Base-by-base conservation (phyloP, 2,888 invertebrate species). In the Polymixis lichenea region DNA sequence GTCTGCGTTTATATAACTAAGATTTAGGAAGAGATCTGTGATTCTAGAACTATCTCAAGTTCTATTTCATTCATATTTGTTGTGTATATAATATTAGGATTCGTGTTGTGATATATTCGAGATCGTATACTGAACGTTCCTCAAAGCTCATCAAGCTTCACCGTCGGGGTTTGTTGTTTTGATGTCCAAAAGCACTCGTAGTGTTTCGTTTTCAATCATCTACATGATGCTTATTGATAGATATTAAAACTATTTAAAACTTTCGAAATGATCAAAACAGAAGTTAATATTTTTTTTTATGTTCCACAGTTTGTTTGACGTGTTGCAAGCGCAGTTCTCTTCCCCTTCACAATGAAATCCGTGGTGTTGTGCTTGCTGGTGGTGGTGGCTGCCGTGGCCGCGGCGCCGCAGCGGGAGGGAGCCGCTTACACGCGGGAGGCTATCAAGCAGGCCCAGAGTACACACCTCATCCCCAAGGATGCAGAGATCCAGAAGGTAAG, bases 381-480 rank as follows among this genome's bases (percentile, higher is more conserved):
- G 84, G 87, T 97, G 85, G 94, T 97, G 88, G 97, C 97, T 77
- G 91, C 95, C 62, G 97, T 93, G 68, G 90, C 94, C 22, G 97
- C 97, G 28, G 97, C 96, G 72, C 98, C 98, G 6, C 97, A 97
- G 92, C 97, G 98, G 87, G 98, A 98, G 92, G 98, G 98, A 0
- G 98, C 98, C 64, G 97, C 98, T 78, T 98, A 98, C 96, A 98
- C 98, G 90, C 98, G 98, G 91, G 98, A 98, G 92, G 98, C 98
- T 71, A 98, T 98, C 93, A 97, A 98, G 82, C 98, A 98, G 94
- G 98, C 98, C 0, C 98, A 98, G 95, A 98, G 98, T 94, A 98
- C 98, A 8, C 98, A 97, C 90, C 97, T 98, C 80, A 98, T 98
- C 88, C 98, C 98, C 25, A 98, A 98, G 92, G 98, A 98, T 92